These are phyloP conservation scores for Calosoma granatense DNA, from an alignment of 1,140 invertebrate genomes.

Conservation along the genomic window DNA sequence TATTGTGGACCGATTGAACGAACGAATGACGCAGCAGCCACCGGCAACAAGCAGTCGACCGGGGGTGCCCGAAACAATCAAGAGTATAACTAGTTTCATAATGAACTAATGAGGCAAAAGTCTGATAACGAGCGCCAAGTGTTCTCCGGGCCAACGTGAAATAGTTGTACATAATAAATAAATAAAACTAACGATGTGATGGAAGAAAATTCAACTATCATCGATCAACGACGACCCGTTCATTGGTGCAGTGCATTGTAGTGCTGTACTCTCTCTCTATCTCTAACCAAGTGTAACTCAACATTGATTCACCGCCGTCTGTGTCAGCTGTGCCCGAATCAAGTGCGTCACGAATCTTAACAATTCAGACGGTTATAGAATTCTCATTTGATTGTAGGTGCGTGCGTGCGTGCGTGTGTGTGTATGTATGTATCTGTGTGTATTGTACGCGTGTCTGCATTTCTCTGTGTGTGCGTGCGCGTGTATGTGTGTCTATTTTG, in stretches of 20 bases:
- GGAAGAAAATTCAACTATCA: background rate
- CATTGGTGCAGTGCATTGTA: background rate
- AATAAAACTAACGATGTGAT: background rate
- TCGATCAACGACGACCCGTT: background rate
- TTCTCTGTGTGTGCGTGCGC: too few relatives aligned
- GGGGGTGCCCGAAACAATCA: background rate
- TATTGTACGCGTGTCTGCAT: too few relatives aligned
- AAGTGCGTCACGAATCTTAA: too few relatives aligned
- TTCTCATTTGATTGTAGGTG: too few relatives aligned
- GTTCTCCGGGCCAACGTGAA: background rate
- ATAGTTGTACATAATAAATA: constrained; percentile 4
- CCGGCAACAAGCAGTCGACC: background rate
- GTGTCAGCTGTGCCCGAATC: too few relatives aligned
- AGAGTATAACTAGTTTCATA: background rate
- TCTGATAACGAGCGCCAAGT: constrained; percentile 1
- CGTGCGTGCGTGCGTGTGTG: background rate
- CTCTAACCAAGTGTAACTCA: background rate
- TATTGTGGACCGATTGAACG: too few relatives aligned
- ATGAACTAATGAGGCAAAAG: constrained; percentile 1
- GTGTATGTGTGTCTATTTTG: too few relatives aligned
- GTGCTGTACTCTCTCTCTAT: background rate
- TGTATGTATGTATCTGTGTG: too few relatives aligned
- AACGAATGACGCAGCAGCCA: too few relatives aligned
- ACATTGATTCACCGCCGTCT: background rate
- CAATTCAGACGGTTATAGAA: too few relatives aligned